Evolutionary conservation across 64 coral and sea anemone species (phyloP).

Genomic region (Catalaphyllia jardinei): DNA sequence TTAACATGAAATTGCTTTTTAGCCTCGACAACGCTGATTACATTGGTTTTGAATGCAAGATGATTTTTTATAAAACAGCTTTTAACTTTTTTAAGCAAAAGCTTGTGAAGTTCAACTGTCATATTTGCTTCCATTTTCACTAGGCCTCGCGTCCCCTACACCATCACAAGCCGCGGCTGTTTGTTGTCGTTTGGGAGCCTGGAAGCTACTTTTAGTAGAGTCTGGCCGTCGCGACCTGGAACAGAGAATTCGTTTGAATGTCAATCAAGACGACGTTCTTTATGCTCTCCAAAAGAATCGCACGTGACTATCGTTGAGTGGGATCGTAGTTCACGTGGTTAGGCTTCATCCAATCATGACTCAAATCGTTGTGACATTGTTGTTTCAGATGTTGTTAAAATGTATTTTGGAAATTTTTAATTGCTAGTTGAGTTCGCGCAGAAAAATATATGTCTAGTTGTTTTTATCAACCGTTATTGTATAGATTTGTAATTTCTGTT

Average conservation of each 20-base stretch:
- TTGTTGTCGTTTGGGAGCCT: conserved; percentile 81
- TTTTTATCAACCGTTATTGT: no score
- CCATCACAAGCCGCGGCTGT: conserved; percentile 75
- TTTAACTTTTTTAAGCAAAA: no score
- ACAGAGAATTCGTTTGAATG: conserved; percentile 91
- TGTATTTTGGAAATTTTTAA: no score
- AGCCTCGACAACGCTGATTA: no score
- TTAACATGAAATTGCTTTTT: no score
- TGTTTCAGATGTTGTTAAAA: no score
- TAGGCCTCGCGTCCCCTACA: conserved; percentile 53
- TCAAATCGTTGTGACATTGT: background rate
- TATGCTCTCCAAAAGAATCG: conserved; percentile 77
- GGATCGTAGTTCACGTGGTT: background rate
- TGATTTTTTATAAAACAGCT: no score
- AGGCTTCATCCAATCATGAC: background rate
- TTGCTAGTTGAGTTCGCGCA: no score
- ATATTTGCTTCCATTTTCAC: background rate
- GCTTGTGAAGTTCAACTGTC: no score
- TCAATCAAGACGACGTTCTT: conserved; percentile 93
- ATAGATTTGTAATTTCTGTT: no score
- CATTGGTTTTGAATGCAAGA: no score
- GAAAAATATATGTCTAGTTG: no score
- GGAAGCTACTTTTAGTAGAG: conserved; percentile 82
- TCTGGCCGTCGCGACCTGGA: conserved; percentile 86
- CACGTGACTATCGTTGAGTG: background rate